phyloP scores from a whole-genome alignment of 2,888 invertebrate species.

The Malthinus seriepunctatus region DNA sequence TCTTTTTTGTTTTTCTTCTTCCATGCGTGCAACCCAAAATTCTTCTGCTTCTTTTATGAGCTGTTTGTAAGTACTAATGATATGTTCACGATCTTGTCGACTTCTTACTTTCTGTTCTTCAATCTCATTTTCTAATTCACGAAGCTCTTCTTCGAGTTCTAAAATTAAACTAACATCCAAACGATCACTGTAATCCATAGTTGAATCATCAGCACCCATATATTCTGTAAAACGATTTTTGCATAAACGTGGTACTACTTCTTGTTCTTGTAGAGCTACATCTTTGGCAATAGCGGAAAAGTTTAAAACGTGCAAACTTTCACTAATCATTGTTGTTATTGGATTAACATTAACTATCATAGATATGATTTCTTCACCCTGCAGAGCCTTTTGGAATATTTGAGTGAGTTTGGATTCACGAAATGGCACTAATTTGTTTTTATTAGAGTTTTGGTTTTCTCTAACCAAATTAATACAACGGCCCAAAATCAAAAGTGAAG shows the following conservation, averaged over 20 bases:
- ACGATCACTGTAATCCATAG: not conserved
- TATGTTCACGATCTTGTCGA: constrained; percentile 5
- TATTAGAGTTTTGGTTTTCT: constrained; percentile 45
- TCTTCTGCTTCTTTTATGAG: constrained; percentile 5
- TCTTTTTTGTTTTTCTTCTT: not conserved
- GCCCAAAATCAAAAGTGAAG: constrained; percentile 84
- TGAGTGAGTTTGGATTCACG: constrained; percentile 90
- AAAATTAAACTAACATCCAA: not conserved
- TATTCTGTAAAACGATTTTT: constrained; percentile 21
- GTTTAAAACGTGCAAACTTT: constrained; percentile 80
- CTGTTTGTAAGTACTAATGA: constrained; percentile 8
- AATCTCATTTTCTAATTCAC: not conserved
- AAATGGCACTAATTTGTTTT: constrained; percentile 59
- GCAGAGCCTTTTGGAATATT: constrained; percentile 77
- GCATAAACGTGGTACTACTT: constrained; percentile 4
- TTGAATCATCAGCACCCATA: not conserved
- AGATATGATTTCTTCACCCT: constrained; percentile 69
- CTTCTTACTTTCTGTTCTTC: constrained; percentile 3
- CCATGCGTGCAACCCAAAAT: constrained; percentile 1
- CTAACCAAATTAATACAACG: constrained; percentile 71
- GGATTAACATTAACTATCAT: constrained; percentile 90
- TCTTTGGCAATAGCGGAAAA: constrained; percentile 78
- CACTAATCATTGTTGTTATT: constrained; percentile 71
- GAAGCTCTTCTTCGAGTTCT: not conserved
- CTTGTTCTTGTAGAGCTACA: constrained; percentile 49